phyloP scores from a whole-genome alignment of 2,888 invertebrate genomes.

The Gryllus longicercus region DNA sequence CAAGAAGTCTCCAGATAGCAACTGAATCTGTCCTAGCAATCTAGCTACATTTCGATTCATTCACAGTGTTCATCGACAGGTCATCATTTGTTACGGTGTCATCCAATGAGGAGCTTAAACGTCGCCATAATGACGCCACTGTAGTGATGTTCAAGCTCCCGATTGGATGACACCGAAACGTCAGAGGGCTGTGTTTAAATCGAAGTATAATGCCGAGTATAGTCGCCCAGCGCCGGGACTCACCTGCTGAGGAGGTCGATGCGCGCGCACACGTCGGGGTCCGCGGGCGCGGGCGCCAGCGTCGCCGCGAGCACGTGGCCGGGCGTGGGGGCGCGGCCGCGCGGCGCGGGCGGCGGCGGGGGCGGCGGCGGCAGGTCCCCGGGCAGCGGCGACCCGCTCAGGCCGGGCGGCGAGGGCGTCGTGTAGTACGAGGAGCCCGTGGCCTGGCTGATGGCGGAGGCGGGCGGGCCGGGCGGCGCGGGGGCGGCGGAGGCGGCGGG shows the following conservation, averaged over 20 bases:
- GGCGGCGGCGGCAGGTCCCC: conserved; percentile 45
- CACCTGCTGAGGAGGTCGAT: conserved; percentile 67
- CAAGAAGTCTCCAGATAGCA: no score
- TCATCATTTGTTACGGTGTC: no score
- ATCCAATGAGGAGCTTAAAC: no score
- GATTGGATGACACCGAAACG: no score
- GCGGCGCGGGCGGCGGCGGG: conserved; percentile 48
- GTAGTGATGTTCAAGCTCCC: no score
- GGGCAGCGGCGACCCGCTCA: conserved; percentile 38
- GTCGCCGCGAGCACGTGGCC: conserved; percentile 46
- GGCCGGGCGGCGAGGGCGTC: conserved; percentile 48
- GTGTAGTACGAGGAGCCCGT: conserved; percentile 49
- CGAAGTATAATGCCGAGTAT: no score
- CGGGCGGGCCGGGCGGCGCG: conserved; percentile 25
- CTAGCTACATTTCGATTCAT: no score
- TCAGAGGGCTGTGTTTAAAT: no score
- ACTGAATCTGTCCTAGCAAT: no score
- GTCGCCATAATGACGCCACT: no score
- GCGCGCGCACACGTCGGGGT: conserved; percentile 56
- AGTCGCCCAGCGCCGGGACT: conserved; percentile 38
- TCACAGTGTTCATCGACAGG: no score
- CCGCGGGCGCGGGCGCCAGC: conserved; percentile 23
- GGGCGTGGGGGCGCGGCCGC: conserved; percentile 39
- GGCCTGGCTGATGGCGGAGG: conserved; percentile 32
- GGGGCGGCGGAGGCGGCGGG: background rate